Evolutionary conservation across 2,113 vertebrate genomes (phyloP).

Genomic region (Herpetotheres cachinnans): DNA sequence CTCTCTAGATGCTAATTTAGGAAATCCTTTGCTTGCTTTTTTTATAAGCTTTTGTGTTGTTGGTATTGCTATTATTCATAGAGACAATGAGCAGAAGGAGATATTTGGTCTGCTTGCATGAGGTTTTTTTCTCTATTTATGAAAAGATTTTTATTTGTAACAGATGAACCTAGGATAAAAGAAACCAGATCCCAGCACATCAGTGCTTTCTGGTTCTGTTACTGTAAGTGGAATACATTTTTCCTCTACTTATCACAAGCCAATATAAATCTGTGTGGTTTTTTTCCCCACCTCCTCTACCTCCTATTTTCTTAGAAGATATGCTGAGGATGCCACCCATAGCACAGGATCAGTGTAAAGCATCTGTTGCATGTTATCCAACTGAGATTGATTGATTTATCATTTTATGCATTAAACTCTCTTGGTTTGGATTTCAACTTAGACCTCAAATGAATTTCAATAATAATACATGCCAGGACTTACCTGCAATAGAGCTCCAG

Average conservation of each 20-base stretch:
- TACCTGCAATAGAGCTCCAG: neutral
- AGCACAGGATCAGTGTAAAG: neutral
- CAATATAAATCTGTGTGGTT: neutral
- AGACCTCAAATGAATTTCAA: neutral
- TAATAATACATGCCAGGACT: neutral
- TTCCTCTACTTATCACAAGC: neutral
- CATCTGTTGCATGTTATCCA: constrained; percentile 2
- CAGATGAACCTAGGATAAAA: neutral
- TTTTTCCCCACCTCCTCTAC: neutral
- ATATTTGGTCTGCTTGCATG: neutral
- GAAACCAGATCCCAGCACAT: neutral
- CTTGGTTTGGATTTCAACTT: neutral
- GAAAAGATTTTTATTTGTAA: neutral
- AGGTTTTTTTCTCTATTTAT: neutral
- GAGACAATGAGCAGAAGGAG: neutral
- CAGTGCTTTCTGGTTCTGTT: neutral
- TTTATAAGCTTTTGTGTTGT: neutral
- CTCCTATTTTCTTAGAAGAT: neutral
- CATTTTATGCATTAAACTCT: neutral
- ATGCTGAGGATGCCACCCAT: neutral
- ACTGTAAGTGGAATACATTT: neutral
- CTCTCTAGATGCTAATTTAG: neutral
- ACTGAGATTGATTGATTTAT: neutral
- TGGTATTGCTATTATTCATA: neutral
- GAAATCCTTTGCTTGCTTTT: neutral